Evolutionary conservation across 2,113 vertebrate genomes (phyloP), one percentile per base, ranked within the genome.

Genomic region (Mastomys coucha): DNA sequence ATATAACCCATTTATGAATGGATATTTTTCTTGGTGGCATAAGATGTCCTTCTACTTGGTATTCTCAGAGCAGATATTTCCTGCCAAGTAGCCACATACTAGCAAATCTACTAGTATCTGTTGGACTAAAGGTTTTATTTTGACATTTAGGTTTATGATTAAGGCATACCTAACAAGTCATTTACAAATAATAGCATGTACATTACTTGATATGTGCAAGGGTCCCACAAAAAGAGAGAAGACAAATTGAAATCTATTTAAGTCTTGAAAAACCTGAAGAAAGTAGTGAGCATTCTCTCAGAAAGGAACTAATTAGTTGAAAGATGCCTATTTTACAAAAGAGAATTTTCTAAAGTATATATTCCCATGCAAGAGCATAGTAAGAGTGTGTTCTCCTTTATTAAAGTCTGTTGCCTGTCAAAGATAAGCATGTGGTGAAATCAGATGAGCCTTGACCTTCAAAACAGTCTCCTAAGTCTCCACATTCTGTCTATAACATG

Each of bases 351-450:
- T 53, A 39, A 86, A 19, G 33, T 63, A 28, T 5, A 72, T 91
- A 19, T 69, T 94, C n/a, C 33, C 53, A 95, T 53, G 65, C 12
- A 51, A 88, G 4, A 20, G 4, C 56, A 24, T 16, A 73, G 5
- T 10, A 0, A 56, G 11, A 0, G 45, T 85, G 73, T 78, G 4
- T 39, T 70, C 19, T 82, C 0, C 51, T 45, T 31, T 76, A 94
- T 78, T 87, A 97, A 94, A 80, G 95, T 91, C 76, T 73, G 63
- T 93, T 77, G 51, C 7, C 31, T 90, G 19, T 28, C 33, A 97
- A 87, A 93, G 19, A 78, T 65, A 97, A 78, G 92, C 49, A 65
- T 42, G 14, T 93, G 19, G 7, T 58, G 36, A 97, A 42, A 91
- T 75, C 7, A 95, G 19, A 53, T 36, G n/a, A 95, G 81, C 42